Conservation (phyloP, 2,888 invertebrate species). For the Laothoe populi region DNA sequence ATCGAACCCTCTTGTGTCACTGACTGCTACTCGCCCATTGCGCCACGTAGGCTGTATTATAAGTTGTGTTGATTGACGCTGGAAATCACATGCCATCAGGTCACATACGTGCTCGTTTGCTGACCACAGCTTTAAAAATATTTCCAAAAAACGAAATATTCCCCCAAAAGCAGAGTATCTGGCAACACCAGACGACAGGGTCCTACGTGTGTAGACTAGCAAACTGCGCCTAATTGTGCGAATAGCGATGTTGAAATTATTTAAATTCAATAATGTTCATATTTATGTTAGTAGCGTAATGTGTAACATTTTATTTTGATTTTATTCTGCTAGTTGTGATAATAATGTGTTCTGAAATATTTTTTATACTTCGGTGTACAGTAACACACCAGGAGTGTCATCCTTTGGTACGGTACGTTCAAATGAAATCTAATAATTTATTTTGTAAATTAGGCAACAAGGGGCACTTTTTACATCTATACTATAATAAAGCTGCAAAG, state of each 20-base stretch:
- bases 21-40: too few species aligned
- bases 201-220: neutral
- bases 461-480: too few species aligned
- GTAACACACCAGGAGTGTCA: too few species aligned
- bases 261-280: conserved; percentile 10
- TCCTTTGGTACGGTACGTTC: too few species aligned
- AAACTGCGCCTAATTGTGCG: conserved; percentile 2
- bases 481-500: too few species aligned
- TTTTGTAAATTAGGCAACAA: too few species aligned
- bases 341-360: neutral
- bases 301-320: neutral
- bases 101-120: too few species aligned
- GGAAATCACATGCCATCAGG: too few species aligned
- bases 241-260: conserved; percentile 3
- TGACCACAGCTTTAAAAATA: neutral
- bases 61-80: too few species aligned
- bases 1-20: too few species aligned
- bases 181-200: neutral
- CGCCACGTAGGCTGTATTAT: too few species aligned
- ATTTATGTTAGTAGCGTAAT: neutral
- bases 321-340: neutral
- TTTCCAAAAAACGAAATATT: neutral
- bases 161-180: neutral
- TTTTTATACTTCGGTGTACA: neutral
- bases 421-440: too few species aligned